These are phyloP conservation scores for Fulica atra DNA, from an alignment of 2,113 vertebrate species.

Conservation along the genomic window DNA sequence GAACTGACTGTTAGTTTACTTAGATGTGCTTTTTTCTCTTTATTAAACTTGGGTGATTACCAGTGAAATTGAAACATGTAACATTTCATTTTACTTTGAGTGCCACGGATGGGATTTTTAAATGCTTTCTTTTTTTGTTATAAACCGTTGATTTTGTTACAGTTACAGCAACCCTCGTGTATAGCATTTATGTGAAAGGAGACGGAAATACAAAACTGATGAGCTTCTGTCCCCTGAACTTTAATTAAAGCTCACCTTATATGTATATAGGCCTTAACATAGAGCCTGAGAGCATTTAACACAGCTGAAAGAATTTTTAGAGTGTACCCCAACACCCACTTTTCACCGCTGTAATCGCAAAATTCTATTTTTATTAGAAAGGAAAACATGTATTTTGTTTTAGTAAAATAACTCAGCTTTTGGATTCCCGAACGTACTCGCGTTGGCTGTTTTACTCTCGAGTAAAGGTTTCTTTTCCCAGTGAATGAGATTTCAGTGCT, in stretches of 20 bases:
- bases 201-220: not conserved
- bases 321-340: accelerated
- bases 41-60: not conserved
- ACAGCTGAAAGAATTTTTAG: not conserved
- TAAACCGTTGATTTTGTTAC: not conserved
- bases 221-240: accelerated
- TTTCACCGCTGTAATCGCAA: not conserved
- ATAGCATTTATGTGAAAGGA: not conserved
- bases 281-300: not conserved
- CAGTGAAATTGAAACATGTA: accelerated
- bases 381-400: not conserved
- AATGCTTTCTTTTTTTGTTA: not conserved
- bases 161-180: not conserved
- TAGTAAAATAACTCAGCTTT: not conserved
- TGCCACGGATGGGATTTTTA: not conserved
- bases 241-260: accelerated
- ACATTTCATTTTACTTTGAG: not conserved
- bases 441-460: not conserved
- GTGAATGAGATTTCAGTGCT: not conserved
- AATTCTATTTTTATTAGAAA: not conserved
- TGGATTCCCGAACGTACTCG: not conserved
- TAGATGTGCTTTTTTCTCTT: not conserved
- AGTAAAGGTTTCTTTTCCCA: too few relatives aligned
- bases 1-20: not conserved
- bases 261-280: not conserved